Evolutionary conservation across 2,113 vertebrate species (phyloP).

Genomic region (Pyxicephalus adspersus): DNA sequence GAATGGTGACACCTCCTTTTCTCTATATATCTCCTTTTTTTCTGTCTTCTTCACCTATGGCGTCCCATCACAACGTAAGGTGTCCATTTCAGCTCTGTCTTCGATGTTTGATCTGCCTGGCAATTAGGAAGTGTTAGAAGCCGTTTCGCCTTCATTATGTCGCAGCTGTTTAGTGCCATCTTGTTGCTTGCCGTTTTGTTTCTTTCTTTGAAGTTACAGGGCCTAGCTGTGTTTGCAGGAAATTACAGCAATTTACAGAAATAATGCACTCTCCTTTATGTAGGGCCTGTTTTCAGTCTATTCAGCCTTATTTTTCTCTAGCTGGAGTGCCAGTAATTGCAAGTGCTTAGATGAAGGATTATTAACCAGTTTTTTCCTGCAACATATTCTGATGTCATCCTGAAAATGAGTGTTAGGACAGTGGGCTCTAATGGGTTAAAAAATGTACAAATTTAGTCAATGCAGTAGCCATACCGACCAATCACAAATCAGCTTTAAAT

Average conservation of each 20-base stretch:
- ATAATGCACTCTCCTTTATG: slow-evolving; percentile 56
- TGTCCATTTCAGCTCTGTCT: slow-evolving; percentile 47
- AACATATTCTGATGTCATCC: not conserved
- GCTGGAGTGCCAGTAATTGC: slow-evolving; percentile 44
- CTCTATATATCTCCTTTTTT: slow-evolving; percentile 1
- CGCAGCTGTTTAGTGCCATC: slow-evolving; percentile 57
- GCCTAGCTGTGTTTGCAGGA: slow-evolving; percentile 52
- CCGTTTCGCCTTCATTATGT: slow-evolving; percentile 56
- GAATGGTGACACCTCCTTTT: slow-evolving; percentile 17
- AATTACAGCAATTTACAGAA: slow-evolving; percentile 56
- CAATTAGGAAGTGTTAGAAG: slow-evolving; percentile 55
- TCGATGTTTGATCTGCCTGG: slow-evolving; percentile 50
- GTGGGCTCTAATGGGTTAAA: too few relatives aligned
- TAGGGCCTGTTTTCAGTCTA: slow-evolving; percentile 50
- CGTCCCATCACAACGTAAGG: slow-evolving; percentile 39
- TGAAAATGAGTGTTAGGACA: too few relatives aligned
- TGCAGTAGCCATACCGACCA: too few relatives aligned
- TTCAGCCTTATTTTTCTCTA: slow-evolving; percentile 49
- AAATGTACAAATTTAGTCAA: too few relatives aligned
- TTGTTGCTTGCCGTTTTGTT: slow-evolving; percentile 54
- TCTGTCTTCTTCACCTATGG: slow-evolving; percentile 11
- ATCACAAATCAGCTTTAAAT: too few relatives aligned
- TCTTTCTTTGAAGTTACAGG: slow-evolving; percentile 54
- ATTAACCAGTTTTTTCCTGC: slow-evolving; percentile 40
- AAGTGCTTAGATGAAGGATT: slow-evolving; percentile 31